Percentiles rank a stretch among this genome's conserved stretches.
phyloP scores from a whole-genome alignment of 2,888 invertebrate genomes.

The Protodeltote pygarga region DNA sequence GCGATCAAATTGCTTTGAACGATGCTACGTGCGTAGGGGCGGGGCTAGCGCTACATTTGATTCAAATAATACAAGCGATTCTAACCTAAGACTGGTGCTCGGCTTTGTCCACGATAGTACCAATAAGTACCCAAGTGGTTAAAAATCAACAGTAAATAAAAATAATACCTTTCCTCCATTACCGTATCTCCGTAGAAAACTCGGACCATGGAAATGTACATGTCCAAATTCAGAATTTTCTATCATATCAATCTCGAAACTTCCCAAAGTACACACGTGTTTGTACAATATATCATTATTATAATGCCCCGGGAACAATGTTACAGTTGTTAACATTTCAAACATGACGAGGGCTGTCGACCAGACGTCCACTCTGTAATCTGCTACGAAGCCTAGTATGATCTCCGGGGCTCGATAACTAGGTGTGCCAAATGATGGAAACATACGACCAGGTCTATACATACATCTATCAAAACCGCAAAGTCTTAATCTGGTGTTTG shows the following conservation, averaged over 20 bases:
- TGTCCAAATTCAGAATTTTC: conserved; percentile 37
- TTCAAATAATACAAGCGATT: too few species aligned
- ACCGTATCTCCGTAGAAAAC: conserved; percentile 47
- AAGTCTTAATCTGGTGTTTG: conserved; percentile 58
- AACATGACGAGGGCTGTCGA: conserved; percentile 65
- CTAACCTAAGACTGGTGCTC: too few species aligned
- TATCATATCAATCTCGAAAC: conserved; percentile 58
- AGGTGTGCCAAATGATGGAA: conserved; percentile 53
- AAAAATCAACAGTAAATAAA: too few species aligned
- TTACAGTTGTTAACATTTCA: conserved; percentile 63
- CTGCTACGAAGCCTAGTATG: conserved; percentile 63
- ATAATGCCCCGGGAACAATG: conserved; percentile 54
- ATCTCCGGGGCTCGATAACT: conserved; percentile 71
- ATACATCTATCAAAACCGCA: conserved; percentile 69
- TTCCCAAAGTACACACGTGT: conserved; percentile 62
- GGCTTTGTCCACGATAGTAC: too few species aligned
- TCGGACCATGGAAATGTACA: conserved; percentile 49
- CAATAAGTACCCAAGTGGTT: too few species aligned
- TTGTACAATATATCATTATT: conserved; percentile 64
- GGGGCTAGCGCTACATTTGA: too few species aligned
- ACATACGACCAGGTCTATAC: conserved; percentile 23
- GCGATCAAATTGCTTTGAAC: too few species aligned
- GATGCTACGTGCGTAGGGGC: too few species aligned
- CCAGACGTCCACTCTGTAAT: conserved; percentile 70
- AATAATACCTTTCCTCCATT: conserved; percentile 38